These are phyloP conservation scores for human DNA, from an alignment of 2,113 vertebrate genomes.

Conservation along the genomic window DNA sequence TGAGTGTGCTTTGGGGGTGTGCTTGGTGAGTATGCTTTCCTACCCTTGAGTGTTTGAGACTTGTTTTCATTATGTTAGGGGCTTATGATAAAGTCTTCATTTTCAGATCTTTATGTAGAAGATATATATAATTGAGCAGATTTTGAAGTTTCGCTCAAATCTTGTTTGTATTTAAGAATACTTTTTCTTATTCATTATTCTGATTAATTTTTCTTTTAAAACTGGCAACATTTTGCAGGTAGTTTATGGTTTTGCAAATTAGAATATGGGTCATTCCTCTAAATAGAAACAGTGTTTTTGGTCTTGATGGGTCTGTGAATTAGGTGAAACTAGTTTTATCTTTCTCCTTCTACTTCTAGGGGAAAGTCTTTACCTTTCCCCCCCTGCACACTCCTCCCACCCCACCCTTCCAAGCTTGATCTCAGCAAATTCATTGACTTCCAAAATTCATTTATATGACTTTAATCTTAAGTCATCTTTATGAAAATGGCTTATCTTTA, in stretches of 20 bases:
- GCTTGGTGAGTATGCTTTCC: background rate
- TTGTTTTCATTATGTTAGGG: background rate
- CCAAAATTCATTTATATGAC: background rate
- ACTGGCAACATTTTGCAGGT: background rate
- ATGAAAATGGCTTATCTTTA: background rate
- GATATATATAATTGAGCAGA: background rate
- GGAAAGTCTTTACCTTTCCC: background rate
- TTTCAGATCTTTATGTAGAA: background rate
- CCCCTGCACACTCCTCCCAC: background rate
- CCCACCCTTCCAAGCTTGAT: background rate
- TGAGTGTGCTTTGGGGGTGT: background rate
- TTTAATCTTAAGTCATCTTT: background rate
- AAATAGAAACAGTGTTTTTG: background rate
- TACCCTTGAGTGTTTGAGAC: background rate
- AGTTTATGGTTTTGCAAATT: background rate
- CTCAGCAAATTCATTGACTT: background rate
- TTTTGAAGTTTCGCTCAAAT: background rate
- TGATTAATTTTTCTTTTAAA: background rate
- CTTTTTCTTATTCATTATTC: background rate
- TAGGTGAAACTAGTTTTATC: background rate
- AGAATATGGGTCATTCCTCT: background rate
- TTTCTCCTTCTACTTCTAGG: background rate
- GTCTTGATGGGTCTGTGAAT: background rate
- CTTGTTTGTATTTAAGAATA: background rate
- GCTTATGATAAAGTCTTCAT: background rate